Percentiles rank a stretch among this genome's conserved stretches.
phyloP scores from a whole-genome alignment of 1,140 invertebrate species.

The Caenorhabditis tropicalis region DNA sequence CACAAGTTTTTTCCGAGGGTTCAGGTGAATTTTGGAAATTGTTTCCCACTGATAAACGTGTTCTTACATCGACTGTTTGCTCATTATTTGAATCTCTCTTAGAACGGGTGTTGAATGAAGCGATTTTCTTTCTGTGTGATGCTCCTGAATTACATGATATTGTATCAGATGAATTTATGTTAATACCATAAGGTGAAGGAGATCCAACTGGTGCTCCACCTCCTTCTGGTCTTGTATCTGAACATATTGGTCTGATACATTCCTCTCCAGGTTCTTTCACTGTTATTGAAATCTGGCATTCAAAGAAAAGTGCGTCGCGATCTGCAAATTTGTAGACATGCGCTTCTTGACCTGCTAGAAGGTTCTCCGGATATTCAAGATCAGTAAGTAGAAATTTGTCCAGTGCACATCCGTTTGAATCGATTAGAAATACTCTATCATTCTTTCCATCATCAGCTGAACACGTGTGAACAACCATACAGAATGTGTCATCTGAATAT shows the following conservation, averaged over 20 bases:
- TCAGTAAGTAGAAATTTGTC: neutral
- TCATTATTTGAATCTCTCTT: neutral
- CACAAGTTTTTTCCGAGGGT: neutral
- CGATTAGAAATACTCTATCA: neutral
- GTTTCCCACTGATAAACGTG: neutral
- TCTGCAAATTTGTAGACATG: neutral
- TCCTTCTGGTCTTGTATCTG: neutral
- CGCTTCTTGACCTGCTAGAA: neutral
- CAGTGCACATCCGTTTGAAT: neutral
- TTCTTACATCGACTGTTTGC: neutral
- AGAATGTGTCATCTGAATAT: neutral
- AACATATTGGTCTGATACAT: neutral
- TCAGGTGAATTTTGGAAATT: no score
- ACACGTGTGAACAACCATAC: conserved; percentile 1
- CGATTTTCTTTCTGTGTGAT: neutral
- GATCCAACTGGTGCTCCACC: neutral
- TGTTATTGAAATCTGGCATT: neutral
- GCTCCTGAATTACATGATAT: neutral
- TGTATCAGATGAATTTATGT: neutral
- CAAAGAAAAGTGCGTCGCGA: neutral
- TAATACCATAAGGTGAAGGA: neutral
- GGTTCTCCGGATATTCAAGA: neutral
- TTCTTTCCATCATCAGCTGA: neutral
- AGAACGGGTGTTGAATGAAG: neutral
- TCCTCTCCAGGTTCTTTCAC: neutral